Percentiles rank a stretch among this genome's conserved stretches.
Evolutionary conservation across 2,113 vertebrate species (phyloP).

Genomic region (Vulpes lagopus): DNA sequence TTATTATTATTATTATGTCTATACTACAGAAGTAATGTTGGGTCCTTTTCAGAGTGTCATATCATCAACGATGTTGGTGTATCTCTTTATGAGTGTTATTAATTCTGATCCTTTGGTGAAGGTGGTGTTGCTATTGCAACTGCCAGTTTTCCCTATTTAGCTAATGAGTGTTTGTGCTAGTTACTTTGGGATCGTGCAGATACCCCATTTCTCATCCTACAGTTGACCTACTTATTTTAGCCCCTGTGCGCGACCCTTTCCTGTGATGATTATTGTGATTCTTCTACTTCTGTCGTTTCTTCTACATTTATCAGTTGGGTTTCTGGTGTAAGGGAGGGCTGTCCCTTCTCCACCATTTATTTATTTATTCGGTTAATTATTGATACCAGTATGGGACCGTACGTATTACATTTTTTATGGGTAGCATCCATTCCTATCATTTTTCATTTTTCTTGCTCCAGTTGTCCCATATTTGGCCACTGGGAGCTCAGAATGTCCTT

Average conservation of each 20-base stretch:
- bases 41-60: not conserved
- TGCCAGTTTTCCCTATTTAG: not conserved
- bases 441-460: not conserved
- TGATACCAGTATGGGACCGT: not conserved
- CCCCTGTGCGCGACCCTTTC: not conserved
- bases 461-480: not conserved
- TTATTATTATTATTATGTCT: not conserved
- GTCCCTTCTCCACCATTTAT: not conserved
- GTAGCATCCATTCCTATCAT: no score
- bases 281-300: not conserved
- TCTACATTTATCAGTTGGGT: not conserved
- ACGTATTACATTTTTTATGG: not conserved
- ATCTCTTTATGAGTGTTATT: not conserved
- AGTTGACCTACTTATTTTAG: not conserved
- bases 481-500: not conserved
- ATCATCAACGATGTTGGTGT: not conserved
- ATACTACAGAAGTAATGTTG: not conserved
- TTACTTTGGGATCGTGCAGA: no score
- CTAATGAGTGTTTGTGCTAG: no score
- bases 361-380: not conserved
- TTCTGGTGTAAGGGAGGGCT: not conserved
- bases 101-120: no score
- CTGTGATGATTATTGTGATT: not conserved
- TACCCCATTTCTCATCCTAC: accelerated
- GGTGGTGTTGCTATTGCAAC: not conserved